phyloP scores from a whole-genome alignment of 2,888 invertebrate species.

The Hedychridium roseum region DNA sequence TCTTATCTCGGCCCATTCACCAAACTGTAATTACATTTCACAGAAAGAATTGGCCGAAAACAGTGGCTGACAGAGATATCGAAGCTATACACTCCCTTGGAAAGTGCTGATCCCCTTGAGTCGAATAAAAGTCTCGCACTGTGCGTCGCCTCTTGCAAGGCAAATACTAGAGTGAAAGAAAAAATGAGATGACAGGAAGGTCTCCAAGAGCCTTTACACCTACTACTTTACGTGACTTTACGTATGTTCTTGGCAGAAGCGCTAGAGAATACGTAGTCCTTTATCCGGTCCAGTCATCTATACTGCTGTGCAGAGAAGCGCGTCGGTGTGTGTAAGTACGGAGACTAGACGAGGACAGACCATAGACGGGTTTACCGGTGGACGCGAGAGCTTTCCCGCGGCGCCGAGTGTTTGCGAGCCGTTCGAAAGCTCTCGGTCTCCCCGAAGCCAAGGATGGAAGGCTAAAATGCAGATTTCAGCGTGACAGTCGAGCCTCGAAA shows the following conservation, averaged over 20 bases:
- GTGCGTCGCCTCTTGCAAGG: slow-evolving; percentile 48
- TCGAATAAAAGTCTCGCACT: slow-evolving; percentile 42
- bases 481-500: slow-evolving; percentile 55
- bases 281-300: not conserved
- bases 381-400: slow-evolving; percentile 43
- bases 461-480: slow-evolving; percentile 65
- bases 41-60: no score
- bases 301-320: not conserved
- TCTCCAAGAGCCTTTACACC: slow-evolving; percentile 15
- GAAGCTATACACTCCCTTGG: slow-evolving; percentile 27
- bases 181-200: slow-evolving; percentile 46
- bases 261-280: not conserved
- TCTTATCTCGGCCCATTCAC: no score
- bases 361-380: no score
- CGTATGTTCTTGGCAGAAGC: not conserved
- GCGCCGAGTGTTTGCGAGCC: slow-evolving; percentile 60
- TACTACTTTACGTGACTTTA: not conserved
- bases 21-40: no score
- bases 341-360: no score
- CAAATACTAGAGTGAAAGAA: slow-evolving; percentile 52
- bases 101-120: slow-evolving; percentile 45
- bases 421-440: slow-evolving; percentile 61
- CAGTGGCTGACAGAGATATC: no score
- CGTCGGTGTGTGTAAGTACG: slow-evolving; percentile 1
- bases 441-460: slow-evolving; percentile 53